Evolutionary conservation across 2,113 vertebrate species (phyloP).

Genomic region (Hiodon tergisus): DNA sequence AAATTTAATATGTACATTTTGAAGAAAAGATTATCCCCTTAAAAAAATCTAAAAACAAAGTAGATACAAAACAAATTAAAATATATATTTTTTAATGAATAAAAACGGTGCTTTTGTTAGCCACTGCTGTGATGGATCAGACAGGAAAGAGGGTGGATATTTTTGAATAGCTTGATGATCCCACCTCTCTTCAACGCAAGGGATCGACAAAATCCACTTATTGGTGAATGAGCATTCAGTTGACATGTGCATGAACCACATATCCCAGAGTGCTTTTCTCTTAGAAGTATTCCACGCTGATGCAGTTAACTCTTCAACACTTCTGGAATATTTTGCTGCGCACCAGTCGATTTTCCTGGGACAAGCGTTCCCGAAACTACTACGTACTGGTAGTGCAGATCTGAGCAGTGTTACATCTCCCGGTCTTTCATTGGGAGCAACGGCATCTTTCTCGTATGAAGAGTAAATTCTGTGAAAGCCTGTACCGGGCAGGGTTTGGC

Average conservation of each 20-base stretch:
- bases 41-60: not conserved
- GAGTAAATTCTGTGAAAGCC: not conserved
- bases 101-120: not conserved
- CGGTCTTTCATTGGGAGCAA: not conserved
- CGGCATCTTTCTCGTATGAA: not conserved
- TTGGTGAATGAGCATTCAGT: too few relatives aligned
- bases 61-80: not conserved
- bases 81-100: slow-evolving; percentile 12
- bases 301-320: not conserved
- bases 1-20: slow-evolving; percentile 42
- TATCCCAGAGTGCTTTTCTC: not conserved
- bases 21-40: slow-evolving; percentile 27
- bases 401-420: not conserved
- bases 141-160: too few relatives aligned
- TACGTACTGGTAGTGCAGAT: not conserved
- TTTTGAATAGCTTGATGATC: too few relatives aligned
- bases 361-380: not conserved
- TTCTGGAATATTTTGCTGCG: not conserved
- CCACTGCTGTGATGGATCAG: not conserved
- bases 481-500: not conserved
- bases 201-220: too few relatives aligned
- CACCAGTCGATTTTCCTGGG: too few relatives aligned
- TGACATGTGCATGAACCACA: too few relatives aligned
- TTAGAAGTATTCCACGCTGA: slow-evolving; percentile 3
- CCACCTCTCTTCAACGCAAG: too few relatives aligned